Evolutionary conservation across 2,113 vertebrate species (phyloP), one percentile per base, ranked within the genome.

Genomic region (Heloderma charlesbogerti): DNA sequence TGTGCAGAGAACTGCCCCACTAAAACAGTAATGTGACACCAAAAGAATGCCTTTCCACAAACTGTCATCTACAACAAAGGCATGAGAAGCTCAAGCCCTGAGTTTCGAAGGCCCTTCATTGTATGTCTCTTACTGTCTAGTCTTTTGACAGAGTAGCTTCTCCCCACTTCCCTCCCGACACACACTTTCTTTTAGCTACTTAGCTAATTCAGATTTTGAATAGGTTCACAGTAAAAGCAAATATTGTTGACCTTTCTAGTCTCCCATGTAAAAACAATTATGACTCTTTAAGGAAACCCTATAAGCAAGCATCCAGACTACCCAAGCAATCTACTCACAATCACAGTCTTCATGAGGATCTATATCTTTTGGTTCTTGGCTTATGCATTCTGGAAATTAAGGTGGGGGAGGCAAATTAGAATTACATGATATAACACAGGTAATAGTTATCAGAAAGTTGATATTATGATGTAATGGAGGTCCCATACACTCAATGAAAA

Each of bases 321-420:
- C 15, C 74, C 93, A 69, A 45, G 81, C 92, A 91, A 67, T 88
- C n/a, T 89, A 96, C 98, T 98, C 93, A 99, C 99, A 89, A 84
- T 98, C 97, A 91, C 99, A 99, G 16, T 97, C 96, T 71, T 97
- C 98, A 51, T 97, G 96, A 15, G 98, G 97, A 89, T 97, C 95
- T 20, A 96, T 95, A 90, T 99, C 98, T 96, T 98, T 98, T 29
- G 98, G 99, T 84, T 99, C 99, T 18, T 98, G 96, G 3, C 97
- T 98, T 91, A 98, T 97, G 93, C 99, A 99, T 89, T 98, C 99
- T 99, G 94, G 27, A 96, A 94, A 96, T 84, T 22, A 97, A 34
- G 88, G 87, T 54, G 22, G 84, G 94, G 43, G 22, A 93, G 88
- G 31, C 6, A 15, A 92, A 88, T 84, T 45, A 78, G 31, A 84